These are phyloP conservation scores for Actinemys pallida DNA, from an alignment of 2,113 vertebrate species.

Conservation along the genomic window DNA sequence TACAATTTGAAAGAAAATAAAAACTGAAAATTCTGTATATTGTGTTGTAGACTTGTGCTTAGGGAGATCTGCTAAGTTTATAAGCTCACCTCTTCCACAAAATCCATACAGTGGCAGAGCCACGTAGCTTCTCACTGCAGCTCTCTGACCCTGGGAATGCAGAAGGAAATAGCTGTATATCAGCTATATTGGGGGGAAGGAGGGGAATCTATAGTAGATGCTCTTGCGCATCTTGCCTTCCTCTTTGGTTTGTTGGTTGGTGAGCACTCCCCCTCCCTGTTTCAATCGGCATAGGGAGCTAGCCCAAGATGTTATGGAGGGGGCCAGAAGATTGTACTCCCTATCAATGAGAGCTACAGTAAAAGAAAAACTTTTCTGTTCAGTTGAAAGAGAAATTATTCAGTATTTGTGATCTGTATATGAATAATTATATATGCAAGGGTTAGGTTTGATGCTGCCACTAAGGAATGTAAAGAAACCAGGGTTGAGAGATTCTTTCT, in stretches of 20 bases:
- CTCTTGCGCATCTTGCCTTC: not conserved
- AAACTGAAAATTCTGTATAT: not conserved
- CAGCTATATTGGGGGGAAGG: not conserved
- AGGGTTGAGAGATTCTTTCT: not conserved
- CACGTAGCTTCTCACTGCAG: not conserved
- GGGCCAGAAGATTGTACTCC: not conserved
- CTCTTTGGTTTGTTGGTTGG: not conserved
- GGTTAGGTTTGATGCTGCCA: not conserved
- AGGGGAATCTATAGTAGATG: not conserved
- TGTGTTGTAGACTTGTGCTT: fast-evolving
- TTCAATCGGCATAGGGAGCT: fast-evolving
- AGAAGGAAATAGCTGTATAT: not conserved
- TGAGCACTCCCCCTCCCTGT: not conserved
- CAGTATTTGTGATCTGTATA: not conserved
- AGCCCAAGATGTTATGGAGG: not conserved
- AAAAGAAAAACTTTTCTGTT: not conserved
- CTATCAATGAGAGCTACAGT: fast-evolving
- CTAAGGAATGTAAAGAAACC: slow-evolving; percentile 12
- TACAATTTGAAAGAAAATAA: not conserved
- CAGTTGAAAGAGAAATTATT: not conserved
- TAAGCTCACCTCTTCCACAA: not conserved
- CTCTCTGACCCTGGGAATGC: not conserved
- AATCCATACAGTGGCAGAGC: not conserved
- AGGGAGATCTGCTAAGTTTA: not conserved
- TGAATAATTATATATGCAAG: not conserved